These are phyloP conservation scores for Palythoa grandiflora DNA, from an alignment of 92 coral and sea anemone species.

Conservation along the genomic window DNA sequence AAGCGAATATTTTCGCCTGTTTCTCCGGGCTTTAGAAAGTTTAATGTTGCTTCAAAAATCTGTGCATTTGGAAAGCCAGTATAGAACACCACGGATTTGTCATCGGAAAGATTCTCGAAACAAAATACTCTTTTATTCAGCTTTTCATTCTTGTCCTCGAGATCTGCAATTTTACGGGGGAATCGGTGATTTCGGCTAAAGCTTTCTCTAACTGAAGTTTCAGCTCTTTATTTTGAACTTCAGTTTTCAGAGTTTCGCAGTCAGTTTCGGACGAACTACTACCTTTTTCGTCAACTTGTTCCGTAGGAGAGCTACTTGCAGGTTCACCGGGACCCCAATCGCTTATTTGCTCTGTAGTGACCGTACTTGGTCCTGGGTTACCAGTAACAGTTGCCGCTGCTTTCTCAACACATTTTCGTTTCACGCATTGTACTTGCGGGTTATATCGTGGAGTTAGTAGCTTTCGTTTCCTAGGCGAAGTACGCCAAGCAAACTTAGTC, in stretches of 20 bases:
- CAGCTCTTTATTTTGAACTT: background rate
- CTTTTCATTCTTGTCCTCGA: background rate
- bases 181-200: background rate
- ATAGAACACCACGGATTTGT: constrained; percentile 9
- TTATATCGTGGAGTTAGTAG: background rate
- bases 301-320: background rate
- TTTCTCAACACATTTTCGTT: background rate
- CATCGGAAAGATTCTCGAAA: constrained; percentile 17
- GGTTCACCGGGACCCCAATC: background rate
- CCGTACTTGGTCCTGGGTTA: background rate
- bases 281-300: background rate
- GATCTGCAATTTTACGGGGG: background rate
- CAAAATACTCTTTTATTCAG: constrained; percentile 14
- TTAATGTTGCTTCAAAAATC: background rate
- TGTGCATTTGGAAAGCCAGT: background rate
- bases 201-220: background rate
- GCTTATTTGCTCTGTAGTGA: background rate
- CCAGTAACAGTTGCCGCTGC: background rate
- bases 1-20: constrained; percentile 17
- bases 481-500: constrained; percentile 49
- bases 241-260: constrained; percentile 3
- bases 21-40: constrained; percentile 5
- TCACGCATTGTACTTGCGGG: background rate
- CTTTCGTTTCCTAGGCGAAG: constrained; percentile 38
- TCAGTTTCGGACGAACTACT: background rate